Base-by-base conservation (phyloP, 1,140 invertebrate genomes). In the Drosophila kanapiae region DNA sequence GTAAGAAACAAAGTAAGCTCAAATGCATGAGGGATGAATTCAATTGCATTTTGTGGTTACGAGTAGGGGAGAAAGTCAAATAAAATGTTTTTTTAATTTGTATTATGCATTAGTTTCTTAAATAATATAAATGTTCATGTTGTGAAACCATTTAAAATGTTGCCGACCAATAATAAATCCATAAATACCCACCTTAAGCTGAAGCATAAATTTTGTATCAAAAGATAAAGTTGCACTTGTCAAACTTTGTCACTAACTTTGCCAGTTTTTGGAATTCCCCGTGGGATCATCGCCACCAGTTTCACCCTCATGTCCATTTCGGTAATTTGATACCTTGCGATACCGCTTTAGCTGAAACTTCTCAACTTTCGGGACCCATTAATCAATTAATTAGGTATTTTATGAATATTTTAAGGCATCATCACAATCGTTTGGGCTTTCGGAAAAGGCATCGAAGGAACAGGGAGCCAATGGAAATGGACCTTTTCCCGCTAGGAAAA, bases 381-480 rank as follows among this genome's bases (percentile, higher is more conserved):
- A 90, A 90, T 90, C 85, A 90, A 90, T 90, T 90, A 90, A 90
- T 90, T 90, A 90, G 59, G 75, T 78, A 90, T 90, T 90, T 90
- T 90, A 90, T 90, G 85, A 85, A 90, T 90, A 90, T 82, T 90
- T 90, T 56, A 88, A 57, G 80, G 76, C 78, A 75, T 68, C 75
- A 69, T 81, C 69, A 35, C 64, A 81, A 83, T 83, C 80, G 70
- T 53, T 47, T 43, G 59, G 61, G 57, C 60, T 67, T 11, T 45
- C n/a, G 58, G 16, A 27, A 29, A 29, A 18, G 27, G 6, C 42
- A 35, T 14, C 27, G 33, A 51, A 11, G 48, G 27, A 31, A 31
- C 29, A 40, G 49, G 49, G 23, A 23, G 57, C 37, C 29, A 43
- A 42, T 18, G 43, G 43, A 23, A 72, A 51, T 49, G 60, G 64